phyloP scores from a whole-genome alignment of 1,140 invertebrate genomes.

The Scaptomyza graminum region DNA sequence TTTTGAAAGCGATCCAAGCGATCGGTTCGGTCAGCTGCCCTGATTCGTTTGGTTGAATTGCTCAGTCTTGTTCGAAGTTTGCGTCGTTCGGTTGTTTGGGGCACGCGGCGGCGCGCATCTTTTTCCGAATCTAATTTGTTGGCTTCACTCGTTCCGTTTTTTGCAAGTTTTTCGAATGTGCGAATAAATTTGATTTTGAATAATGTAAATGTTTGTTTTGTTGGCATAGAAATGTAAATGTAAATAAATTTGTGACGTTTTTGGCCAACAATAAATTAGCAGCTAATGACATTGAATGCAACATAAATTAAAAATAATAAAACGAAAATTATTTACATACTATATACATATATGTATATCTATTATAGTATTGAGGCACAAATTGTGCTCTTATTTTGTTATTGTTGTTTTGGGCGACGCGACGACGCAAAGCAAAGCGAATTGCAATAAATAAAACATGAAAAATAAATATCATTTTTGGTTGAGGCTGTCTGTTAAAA shows the following conservation, averaged over 20 bases:
- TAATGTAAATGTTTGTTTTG: slow-evolving; percentile 37
- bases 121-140: slow-evolving; percentile 3
- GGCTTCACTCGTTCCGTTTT: slow-evolving; percentile 4
- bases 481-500: too few relatives aligned
- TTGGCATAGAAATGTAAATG: slow-evolving; percentile 45
- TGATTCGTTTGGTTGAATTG: slow-evolving; percentile 24
- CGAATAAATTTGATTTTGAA: slow-evolving; percentile 41
- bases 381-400: slow-evolving; percentile 64
- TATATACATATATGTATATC: not conserved
- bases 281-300: slow-evolving; percentile 49
- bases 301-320: slow-evolving; percentile 43
- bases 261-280: slow-evolving; percentile 38
- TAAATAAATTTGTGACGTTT: slow-evolving; percentile 38
- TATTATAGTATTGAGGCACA: slow-evolving; percentile 18
- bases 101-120: slow-evolving; percentile 63
- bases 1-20: not conserved
- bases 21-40: slow-evolving; percentile 28
- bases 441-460: not conserved
- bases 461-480: too few relatives aligned
- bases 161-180: slow-evolving; percentile 34
- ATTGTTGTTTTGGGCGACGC: slow-evolving; percentile 48
- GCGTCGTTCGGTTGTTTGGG: slow-evolving; percentile 73
- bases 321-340: not conserved
- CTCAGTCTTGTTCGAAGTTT: slow-evolving; percentile 76
- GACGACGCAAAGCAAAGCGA: slow-evolving; percentile 36